Conservation (phyloP, 30 jellyfish, hydroid and myxozoan genomes). For the Aurelia coerulea region DNA sequence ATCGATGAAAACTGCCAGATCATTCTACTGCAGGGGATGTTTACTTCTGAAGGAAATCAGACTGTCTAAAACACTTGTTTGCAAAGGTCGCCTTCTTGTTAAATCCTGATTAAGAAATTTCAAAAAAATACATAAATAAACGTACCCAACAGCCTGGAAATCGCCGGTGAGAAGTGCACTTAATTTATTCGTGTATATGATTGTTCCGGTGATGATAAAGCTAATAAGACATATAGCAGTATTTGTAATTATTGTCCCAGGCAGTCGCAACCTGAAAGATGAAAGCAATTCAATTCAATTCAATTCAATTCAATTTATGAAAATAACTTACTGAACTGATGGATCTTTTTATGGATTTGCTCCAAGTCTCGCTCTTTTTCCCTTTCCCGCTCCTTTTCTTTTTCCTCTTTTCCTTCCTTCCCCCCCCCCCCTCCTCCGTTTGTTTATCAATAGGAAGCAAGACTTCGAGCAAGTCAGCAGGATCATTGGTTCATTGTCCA, state of each 20-base stretch:
- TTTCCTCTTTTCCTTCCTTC: no score
- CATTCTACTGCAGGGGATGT: no score
- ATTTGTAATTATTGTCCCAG: conserved; percentile 55
- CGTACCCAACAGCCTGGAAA: conserved; percentile 32
- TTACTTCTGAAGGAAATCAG: no score
- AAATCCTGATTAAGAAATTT: not conserved
- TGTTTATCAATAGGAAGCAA: no score
- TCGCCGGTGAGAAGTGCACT: conserved; percentile 73
- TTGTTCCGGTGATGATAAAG: conserved; percentile 47
- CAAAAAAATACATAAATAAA: not conserved
- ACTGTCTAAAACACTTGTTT: not conserved
- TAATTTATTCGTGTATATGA: conserved; percentile 42
- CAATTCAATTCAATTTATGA: not conserved
- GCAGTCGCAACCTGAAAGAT: conserved; percentile 37
- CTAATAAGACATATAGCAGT: conserved; percentile 35
- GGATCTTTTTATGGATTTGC: not conserved
- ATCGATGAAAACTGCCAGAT: no score
- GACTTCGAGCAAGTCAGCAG: no score
- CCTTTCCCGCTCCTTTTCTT: no score
- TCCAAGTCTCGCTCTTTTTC: not conserved
- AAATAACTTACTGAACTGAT: not conserved
- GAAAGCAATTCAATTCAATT: not conserved
- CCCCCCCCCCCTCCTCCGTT: no score
- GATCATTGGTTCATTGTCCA: no score
- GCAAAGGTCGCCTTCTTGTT: not conserved